phyloP scores from a whole-genome alignment of 2,888 invertebrate genomes.

The Epinotia ramella region DNA sequence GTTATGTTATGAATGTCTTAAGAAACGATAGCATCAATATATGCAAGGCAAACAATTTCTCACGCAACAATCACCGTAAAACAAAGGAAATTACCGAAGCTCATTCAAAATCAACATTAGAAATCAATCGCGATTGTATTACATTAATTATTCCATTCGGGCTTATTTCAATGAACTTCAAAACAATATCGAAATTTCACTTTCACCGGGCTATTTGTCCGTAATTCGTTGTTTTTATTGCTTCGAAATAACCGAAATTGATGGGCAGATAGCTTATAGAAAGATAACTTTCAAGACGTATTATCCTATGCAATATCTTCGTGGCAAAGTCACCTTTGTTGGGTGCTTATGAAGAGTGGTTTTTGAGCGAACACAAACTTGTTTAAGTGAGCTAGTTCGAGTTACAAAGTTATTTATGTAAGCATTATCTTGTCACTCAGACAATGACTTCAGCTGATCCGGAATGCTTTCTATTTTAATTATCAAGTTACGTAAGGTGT shows the following conservation, averaged over 20 bases:
- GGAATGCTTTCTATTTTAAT: conserved; percentile 71
- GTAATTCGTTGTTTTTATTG: conserved; percentile 64
- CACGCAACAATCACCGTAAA: conserved; percentile 5
- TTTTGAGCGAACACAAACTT: neutral
- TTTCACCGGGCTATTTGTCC: conserved; percentile 75
- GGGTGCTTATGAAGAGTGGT: neutral
- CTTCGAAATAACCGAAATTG: conserved; percentile 70
- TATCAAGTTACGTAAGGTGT: conserved; percentile 61
- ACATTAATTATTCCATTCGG: conserved; percentile 75
- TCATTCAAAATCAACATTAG: conserved; percentile 19
- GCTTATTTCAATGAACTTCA: conserved; percentile 64
- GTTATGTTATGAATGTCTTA: neutral
- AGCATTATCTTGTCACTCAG: conserved; percentile 67
- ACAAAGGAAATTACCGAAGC: conserved; percentile 24
- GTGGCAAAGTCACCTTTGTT: conserved; percentile 2
- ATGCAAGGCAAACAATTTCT: neutral
- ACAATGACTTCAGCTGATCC: conserved; percentile 47
- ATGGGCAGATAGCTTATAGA: conserved; percentile 58
- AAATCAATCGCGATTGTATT: conserved; percentile 68
- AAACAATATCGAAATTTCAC: conserved; percentile 76
- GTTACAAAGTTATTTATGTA: conserved; percentile 63
- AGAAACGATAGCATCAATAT: conserved; percentile 1
- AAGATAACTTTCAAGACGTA: conserved; percentile 9
- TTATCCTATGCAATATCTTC: neutral
- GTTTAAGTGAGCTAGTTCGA: conserved; percentile 6